Conservation (phyloP, 1,140 invertebrate species). For the Drosophila serrata region DNA sequence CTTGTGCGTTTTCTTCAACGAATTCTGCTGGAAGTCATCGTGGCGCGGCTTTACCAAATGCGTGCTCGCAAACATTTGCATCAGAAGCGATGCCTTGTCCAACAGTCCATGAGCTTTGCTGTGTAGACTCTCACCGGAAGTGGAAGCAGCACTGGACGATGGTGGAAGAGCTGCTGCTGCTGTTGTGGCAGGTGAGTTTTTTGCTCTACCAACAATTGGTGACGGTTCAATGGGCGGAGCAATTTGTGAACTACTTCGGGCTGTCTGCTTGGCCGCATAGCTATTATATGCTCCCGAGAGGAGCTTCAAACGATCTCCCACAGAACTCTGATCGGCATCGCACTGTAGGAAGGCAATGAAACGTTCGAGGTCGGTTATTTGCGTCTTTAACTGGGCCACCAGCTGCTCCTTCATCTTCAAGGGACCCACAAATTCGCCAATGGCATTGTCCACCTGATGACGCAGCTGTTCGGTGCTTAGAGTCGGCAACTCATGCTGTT, state of each 20-base stretch:
- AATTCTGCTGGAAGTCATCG: slow-evolving; percentile 91
- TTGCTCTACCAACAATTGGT: not conserved
- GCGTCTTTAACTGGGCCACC: slow-evolving; percentile 97
- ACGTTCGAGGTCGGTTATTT: slow-evolving; percentile 98
- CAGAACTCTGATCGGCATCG: slow-evolving; percentile 85
- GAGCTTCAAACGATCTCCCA: slow-evolving; percentile 62
- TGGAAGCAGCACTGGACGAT: not conserved
- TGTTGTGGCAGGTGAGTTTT: slow-evolving; percentile 4
- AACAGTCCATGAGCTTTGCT: slow-evolving; percentile 87
- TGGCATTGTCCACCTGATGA: slow-evolving; percentile 89
- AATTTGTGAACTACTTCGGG: slow-evolving; percentile 30
- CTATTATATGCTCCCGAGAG: slow-evolving; percentile 77
- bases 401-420: slow-evolving; percentile 98
- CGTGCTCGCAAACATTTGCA: slow-evolving; percentile 97
- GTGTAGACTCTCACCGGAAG: slow-evolving; percentile 63
- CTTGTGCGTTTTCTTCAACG: slow-evolving; percentile 93
- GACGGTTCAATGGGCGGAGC: not conserved
- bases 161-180: slow-evolving; percentile 1
- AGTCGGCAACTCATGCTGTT: slow-evolving; percentile 73
- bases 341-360: slow-evolving; percentile 98
- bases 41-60: slow-evolving; percentile 90
- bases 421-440: slow-evolving; percentile 95
- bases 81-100: slow-evolving; percentile 93
- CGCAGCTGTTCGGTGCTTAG: slow-evolving; percentile 88
- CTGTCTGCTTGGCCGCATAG: slow-evolving; percentile 81